phyloP scores from a whole-genome alignment of 37 sponge, comb jelly and placozoan genomes.

The Haliclona indistincta region DNA sequence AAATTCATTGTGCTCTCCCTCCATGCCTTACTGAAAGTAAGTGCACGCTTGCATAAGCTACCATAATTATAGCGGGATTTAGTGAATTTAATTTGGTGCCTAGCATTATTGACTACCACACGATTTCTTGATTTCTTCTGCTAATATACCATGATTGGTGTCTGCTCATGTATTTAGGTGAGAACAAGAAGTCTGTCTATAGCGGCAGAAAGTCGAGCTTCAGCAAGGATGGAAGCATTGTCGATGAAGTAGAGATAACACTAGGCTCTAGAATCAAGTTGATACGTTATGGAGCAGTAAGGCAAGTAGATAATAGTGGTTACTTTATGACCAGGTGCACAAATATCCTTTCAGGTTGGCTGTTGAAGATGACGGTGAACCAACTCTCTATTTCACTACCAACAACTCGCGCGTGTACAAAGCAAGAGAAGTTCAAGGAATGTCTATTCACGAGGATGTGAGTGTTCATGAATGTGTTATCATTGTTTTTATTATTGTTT shows the following conservation, averaged over 20 bases:
- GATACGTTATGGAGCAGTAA: constrained; percentile 39
- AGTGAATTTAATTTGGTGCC: background rate
- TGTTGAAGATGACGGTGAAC: constrained; percentile 24
- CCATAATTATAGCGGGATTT: constrained; percentile 11
- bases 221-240: constrained; percentile 10
- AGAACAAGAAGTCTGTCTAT: constrained; percentile 20
- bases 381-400: constrained; percentile 43
- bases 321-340: background rate
- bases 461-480: background rate
- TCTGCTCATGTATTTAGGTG: constrained; percentile 30
- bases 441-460: constrained; percentile 46
- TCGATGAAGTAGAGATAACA: constrained; percentile 17
- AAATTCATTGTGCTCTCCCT: constrained; percentile 66
- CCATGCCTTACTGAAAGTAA: constrained; percentile 70
- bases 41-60: background rate
- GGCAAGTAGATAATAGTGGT: constrained; percentile 28
- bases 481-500: background rate
- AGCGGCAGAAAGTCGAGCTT: constrained; percentile 25
- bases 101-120: too few relatives aligned
- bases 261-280: constrained; percentile 46
- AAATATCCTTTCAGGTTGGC: constrained; percentile 30
- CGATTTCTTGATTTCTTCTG: too few relatives aligned
- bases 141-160: constrained; percentile 1
- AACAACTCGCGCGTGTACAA: constrained; percentile 77
- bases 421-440: constrained; percentile 48